Conservation (phyloP, 2,888 invertebrate genomes). For the Hololepta plana region DNA sequence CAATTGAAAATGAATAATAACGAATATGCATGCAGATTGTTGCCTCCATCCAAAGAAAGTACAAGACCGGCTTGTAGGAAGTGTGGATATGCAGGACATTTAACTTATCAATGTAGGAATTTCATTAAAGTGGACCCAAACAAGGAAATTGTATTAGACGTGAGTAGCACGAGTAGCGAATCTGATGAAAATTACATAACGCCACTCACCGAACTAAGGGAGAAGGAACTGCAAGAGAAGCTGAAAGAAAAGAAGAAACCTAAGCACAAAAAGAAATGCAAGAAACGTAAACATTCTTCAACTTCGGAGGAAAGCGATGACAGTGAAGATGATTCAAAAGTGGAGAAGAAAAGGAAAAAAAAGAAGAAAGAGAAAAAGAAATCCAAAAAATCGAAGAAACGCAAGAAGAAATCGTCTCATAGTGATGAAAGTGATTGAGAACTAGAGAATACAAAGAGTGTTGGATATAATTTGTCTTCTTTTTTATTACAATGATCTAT, state of each 20-base stretch:
- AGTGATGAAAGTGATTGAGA: too few relatives aligned
- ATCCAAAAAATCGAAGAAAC: too few relatives aligned
- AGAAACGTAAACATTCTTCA: slow-evolving; percentile 15
- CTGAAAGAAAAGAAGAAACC: slow-evolving; percentile 42
- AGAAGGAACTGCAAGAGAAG: slow-evolving; percentile 58
- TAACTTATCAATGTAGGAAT: slow-evolving; percentile 91
- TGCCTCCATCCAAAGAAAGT: slow-evolving; percentile 48
- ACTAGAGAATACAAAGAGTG: too few relatives aligned
- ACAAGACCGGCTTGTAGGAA: slow-evolving; percentile 81
- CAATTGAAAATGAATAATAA: slow-evolving; percentile 11
- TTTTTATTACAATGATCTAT: too few relatives aligned
- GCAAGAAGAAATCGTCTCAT: too few relatives aligned
- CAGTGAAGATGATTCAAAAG: slow-evolving; percentile 15
- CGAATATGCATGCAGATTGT: slow-evolving; percentile 27
- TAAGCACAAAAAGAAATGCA: slow-evolving; percentile 33
- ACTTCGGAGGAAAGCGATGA: too few relatives aligned
- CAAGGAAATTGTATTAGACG: slow-evolving; percentile 81
- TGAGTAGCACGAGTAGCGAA: slow-evolving; percentile 87
- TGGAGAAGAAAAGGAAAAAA: slow-evolving; percentile 14
- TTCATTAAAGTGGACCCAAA: slow-evolving; percentile 88
- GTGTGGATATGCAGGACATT: slow-evolving; percentile 90
- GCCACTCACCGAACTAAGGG: slow-evolving; percentile 61
- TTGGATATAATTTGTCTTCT: too few relatives aligned
- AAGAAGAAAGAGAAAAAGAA: slow-evolving; percentile 22
- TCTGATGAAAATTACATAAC: slow-evolving; percentile 67